These are phyloP conservation scores for Agriopis marginaria DNA, from an alignment of 2,888 invertebrate species.

Conservation along the genomic window DNA sequence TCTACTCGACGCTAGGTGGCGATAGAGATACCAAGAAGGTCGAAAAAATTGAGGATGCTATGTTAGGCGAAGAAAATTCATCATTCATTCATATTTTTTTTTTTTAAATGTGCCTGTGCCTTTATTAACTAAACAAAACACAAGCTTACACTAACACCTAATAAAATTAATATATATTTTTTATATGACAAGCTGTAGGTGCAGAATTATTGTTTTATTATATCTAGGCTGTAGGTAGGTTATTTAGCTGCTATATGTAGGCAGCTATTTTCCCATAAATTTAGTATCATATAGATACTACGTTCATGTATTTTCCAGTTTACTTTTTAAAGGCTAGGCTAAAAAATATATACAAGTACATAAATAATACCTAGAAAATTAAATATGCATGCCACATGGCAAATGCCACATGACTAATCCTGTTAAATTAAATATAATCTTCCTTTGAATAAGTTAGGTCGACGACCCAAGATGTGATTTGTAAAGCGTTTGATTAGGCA, in stretches of 20 bases:
- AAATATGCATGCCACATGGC: slow-evolving; percentile 2
- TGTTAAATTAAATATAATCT: slow-evolving; percentile 1
- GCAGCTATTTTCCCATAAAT: too few species aligned
- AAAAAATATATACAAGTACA: too few species aligned
- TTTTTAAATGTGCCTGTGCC: too few species aligned
- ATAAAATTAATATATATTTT: background rate
- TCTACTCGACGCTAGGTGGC: slow-evolving; percentile 11
- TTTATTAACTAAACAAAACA: too few species aligned
- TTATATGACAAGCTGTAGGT: background rate
- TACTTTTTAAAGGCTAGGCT: too few species aligned
- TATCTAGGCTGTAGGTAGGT: background rate
- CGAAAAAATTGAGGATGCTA: background rate
- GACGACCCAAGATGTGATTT: slow-evolving; percentile 58
- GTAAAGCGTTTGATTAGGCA: slow-evolving; percentile 48
- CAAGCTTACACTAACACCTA: too few species aligned
- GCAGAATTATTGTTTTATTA: background rate
- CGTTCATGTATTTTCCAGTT: too few species aligned
- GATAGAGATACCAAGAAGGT: background rate
- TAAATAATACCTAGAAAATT: background rate
- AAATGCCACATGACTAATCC: slow-evolving; percentile 5
- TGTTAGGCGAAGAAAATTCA: background rate
- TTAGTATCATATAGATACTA: too few species aligned
- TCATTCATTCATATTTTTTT: too few species aligned
- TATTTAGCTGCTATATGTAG: too few species aligned
- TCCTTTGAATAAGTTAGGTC: slow-evolving; percentile 47